These are phyloP conservation scores for Drosophila subpulchrella DNA, from an alignment of 1,140 invertebrate genomes.

Conservation along the genomic window DNA sequence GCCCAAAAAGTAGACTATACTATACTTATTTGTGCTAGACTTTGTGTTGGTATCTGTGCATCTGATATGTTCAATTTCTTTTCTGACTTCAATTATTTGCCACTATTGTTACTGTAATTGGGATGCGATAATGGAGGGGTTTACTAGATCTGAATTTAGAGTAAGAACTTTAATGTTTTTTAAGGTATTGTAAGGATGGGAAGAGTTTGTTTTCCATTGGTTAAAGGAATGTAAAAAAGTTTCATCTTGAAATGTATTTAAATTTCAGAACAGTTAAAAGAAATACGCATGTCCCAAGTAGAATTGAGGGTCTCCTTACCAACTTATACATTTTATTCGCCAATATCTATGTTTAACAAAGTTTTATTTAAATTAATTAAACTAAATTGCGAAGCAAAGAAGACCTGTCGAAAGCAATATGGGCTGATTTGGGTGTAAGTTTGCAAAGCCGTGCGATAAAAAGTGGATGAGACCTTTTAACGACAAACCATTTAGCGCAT, in stretches of 20 bases:
- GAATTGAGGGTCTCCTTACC: constrained; percentile 8
- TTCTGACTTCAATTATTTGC: constrained; percentile 65
- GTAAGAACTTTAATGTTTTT: background rate
- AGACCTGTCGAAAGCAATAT: constrained; percentile 36
- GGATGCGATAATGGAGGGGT: constrained; percentile 8
- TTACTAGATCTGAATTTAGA: constrained; percentile 3
- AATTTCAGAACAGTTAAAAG: background rate
- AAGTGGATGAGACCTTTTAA: constrained; percentile 73
- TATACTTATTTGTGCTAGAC: constrained; percentile 11
- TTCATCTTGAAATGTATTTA: background rate
- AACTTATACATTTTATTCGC: constrained; percentile 16
- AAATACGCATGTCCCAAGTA: background rate
- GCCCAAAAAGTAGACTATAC: constrained; percentile 45
- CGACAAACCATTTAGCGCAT: constrained; percentile 68
- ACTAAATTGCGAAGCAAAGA: constrained; percentile 9
- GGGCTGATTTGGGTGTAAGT: constrained; percentile 36
- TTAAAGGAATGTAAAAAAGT: too few relatives aligned
- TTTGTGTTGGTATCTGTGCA: constrained; percentile 8
- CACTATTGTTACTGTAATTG: constrained; percentile 54
- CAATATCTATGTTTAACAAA: constrained; percentile 6
- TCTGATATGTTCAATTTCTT: constrained; percentile 67
- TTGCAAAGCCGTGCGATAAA: constrained; percentile 41
- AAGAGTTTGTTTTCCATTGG: background rate
- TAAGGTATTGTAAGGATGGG: background rate
- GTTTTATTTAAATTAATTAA: constrained; percentile 33